Evolutionary conservation across 2,797 vertebrate species (phyloP), one percentile per base, ranked within the genome.

Genomic region (Liparis tanakae): DNA sequence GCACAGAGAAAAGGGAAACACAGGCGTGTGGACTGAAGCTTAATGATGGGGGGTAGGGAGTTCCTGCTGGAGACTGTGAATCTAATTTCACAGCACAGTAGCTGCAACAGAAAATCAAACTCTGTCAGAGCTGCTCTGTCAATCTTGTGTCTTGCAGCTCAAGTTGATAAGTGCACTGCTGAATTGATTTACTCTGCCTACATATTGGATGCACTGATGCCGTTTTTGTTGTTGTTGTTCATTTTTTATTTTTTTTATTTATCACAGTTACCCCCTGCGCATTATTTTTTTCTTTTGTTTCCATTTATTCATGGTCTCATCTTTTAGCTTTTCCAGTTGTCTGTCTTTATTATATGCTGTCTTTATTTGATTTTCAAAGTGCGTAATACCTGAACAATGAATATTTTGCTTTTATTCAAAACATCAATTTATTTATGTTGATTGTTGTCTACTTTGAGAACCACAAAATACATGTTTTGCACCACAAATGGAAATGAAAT

Each of bases 11-110:
- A 80, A 85, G 86, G 86, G 81, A 92, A 92, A 91, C 85, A 85
- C 85, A 83, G 87, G 88, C 85, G 79, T 87, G 85, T 79, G 86
- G 89, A 82, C 84, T 77, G 76, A 74, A 73, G 88, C 84, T 88
- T 93, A 92, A 94, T 93, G 91, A 92, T 82, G 76, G 78, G 44
- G 69, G 65, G 76, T 30, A 57, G 79, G 74, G 74, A 48, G 60
- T 85, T 87, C 82, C 82, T 89, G 88, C 85, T 86, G 87, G 85
- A 91, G 91, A 91, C 90, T 93, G 90, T 93, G 92, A 94, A 94
- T 94, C 90, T 93, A 93, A 94, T 95, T 95, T 95, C 93, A 93
- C 93, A 94, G 93, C 91, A 91, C 90, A 93, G 93, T 93, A 93
- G 87, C 93, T 58, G 88, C 91, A 90, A 89, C 92, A 91, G 91